phyloP scores from a whole-genome alignment of 1,140 invertebrate species.

The Drosophila tropicalis region DNA sequence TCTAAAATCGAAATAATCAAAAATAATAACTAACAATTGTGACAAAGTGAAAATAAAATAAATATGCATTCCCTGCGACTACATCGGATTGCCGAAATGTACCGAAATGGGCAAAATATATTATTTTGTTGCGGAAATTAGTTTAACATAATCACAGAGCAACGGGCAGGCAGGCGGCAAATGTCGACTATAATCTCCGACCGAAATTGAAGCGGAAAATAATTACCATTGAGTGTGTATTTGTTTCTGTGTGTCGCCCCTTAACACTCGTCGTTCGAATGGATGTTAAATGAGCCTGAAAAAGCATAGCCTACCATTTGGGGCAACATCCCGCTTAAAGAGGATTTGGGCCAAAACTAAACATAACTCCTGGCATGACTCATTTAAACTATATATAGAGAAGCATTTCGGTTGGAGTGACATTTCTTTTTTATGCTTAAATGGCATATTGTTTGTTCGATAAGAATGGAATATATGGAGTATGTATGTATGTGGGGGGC shows the following conservation, averaged over 20 bases:
- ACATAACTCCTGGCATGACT: constrained; percentile 45
- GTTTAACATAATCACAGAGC: constrained; percentile 59
- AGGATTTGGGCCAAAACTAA: not conserved
- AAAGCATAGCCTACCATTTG: not conserved
- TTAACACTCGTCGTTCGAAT: not conserved
- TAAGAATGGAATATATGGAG: constrained; percentile 38
- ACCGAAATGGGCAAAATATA: constrained; percentile 34
- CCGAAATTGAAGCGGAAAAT: constrained; percentile 48
- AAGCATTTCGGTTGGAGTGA: constrained; percentile 49
- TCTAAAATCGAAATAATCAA: constrained; percentile 48
- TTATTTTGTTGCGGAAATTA: constrained; percentile 69
- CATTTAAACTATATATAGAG: constrained; percentile 55
- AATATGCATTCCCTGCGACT: constrained; percentile 10
- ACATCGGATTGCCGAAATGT: constrained; percentile 14
- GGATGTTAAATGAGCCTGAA: constrained; percentile 13
- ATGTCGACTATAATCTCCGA: constrained; percentile 29
- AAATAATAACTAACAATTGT: constrained; percentile 47
- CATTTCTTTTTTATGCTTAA: constrained; percentile 70
- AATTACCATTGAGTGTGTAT: constrained; percentile 30
- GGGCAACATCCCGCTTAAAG: constrained; percentile 4
- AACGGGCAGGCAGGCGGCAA: constrained; percentile 18
- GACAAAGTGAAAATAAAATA: constrained; percentile 44
- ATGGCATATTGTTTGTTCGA: constrained; percentile 75
- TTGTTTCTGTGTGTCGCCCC: not conserved
- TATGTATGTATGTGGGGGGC: not conserved